A percentile compares a stretch with the other conserved stretches of the same genome.
Evolutionary conservation across 2,797 vertebrate genomes (phyloP).

Genomic region (Erithacus rubecula): DNA sequence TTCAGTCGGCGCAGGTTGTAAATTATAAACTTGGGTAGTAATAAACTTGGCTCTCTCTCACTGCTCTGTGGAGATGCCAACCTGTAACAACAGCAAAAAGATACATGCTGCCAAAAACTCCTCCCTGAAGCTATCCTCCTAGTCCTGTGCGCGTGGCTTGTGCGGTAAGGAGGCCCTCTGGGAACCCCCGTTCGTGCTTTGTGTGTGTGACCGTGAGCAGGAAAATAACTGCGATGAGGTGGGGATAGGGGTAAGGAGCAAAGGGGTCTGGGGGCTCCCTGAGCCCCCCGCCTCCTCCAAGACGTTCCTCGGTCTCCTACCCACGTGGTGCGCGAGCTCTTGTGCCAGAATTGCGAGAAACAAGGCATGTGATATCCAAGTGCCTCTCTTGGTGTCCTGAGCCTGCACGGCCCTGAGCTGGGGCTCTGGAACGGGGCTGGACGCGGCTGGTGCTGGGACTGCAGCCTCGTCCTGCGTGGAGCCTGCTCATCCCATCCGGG

Average conservation of each 20-base stretch:
- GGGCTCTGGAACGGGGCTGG: background rate
- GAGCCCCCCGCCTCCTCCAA: background rate
- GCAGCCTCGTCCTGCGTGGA: fast-evolving
- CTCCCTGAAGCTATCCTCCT: background rate
- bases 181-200: background rate
- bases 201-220: background rate
- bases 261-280: background rate
- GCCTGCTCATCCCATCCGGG: background rate
- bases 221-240: background rate
- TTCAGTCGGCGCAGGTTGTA: constrained; percentile 61
- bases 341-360: background rate
- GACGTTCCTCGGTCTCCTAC: fast-evolving
- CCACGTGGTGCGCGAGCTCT: fast-evolving
- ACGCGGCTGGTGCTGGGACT: background rate
- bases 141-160: background rate
- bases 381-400: background rate
- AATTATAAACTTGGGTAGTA: constrained; percentile 73
- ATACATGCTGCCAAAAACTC: background rate
- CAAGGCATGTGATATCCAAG: background rate
- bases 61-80: constrained; percentile 60
- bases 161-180: background rate
- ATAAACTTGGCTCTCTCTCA: constrained; percentile 69
- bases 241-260: background rate
- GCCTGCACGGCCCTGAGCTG: background rate
- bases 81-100: constrained; percentile 40